Percentiles rank a stretch among this genome's conserved stretches.
These are phyloP conservation scores for Garra rufa DNA, from an alignment of 2,113 vertebrate species.

Conservation along the genomic window DNA sequence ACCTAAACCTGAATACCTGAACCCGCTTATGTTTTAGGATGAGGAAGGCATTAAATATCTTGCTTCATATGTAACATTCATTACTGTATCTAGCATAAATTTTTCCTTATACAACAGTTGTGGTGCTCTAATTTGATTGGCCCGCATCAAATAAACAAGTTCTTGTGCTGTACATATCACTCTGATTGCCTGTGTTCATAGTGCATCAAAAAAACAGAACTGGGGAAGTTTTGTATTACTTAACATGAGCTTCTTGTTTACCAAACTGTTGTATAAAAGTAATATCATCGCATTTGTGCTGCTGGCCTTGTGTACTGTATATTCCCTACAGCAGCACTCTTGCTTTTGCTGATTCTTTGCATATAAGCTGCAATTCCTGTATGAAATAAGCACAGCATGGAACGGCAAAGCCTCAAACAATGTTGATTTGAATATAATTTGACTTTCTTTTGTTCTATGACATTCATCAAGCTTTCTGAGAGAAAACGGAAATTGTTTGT, in stretches of 20 bases:
- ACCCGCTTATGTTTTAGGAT: not conserved
- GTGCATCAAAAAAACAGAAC: not conserved
- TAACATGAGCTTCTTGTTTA: not conserved
- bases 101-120: not conserved
- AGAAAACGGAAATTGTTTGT: not conserved
- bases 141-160: not conserved
- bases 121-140: not conserved
- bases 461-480: not conserved
- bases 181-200: not conserved
- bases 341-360: slow-evolving; percentile 10
- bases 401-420: slow-evolving; percentile 20
- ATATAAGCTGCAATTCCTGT: not conserved
- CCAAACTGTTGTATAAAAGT: not conserved
- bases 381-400: slow-evolving; percentile 2
- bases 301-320: not conserved
- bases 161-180: not conserved
- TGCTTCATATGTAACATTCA: slow-evolving; percentile 21
- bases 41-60: not conserved
- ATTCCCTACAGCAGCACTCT: not conserved
- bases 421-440: not conserved
- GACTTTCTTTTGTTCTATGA: not conserved
- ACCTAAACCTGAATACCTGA: not conserved
- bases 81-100: not conserved
- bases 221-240: not conserved
- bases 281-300: not conserved